Base-by-base conservation (phyloP, 2,113 vertebrate genomes). In the Alethe castanea region DNA sequence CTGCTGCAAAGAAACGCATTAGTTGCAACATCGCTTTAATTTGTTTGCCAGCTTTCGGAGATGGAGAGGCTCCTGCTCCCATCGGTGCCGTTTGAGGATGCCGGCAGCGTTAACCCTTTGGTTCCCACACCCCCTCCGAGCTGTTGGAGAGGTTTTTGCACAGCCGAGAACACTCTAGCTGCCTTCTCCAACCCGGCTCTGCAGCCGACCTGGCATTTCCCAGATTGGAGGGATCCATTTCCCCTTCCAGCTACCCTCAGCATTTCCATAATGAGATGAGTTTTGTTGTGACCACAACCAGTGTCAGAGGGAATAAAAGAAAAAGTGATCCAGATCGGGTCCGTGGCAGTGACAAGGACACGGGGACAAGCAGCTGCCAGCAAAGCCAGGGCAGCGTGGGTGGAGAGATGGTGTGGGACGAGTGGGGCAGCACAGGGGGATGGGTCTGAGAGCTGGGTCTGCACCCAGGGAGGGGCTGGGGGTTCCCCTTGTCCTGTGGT, bases 1-100 rank as follows among this genome's bases (percentile, higher is more conserved):
- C 87, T 69, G 92, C 95, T 15, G 92, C 88, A 92, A 92, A 92
- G 92, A 78, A 89, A 86, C 64, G 73, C 95, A 5, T 31, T 72
- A 38, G 87, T 94, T 89, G 84, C 92, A 85, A 81, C 86, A 67
- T 76, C 20, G 85, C 95, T 92, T 85, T 87, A 62, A 92, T 95
- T 95, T 90, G 92, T 92, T 94, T 93, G 94, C 94, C 94, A 93
- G 92, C 92, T 92, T 90, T 78, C 35, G 2, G 56, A 44, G 83
- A 62, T 79, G 5, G 69, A 67, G 95, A 67, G 64, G 90, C 84
- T 93, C 53, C 84, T 28, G 94, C 88, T 95, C 94, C 96, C 94
- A 54, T 62, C 74, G 40, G 86, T 48, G 95, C 91, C 14, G 35
- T 92, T 90, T 64, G 79, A 94, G 90, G 70, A 85, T 81, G 59